These are phyloP conservation scores for Chorisops tibialis DNA, from an alignment of 2,888 invertebrate genomes.

Conservation along the genomic window DNA sequence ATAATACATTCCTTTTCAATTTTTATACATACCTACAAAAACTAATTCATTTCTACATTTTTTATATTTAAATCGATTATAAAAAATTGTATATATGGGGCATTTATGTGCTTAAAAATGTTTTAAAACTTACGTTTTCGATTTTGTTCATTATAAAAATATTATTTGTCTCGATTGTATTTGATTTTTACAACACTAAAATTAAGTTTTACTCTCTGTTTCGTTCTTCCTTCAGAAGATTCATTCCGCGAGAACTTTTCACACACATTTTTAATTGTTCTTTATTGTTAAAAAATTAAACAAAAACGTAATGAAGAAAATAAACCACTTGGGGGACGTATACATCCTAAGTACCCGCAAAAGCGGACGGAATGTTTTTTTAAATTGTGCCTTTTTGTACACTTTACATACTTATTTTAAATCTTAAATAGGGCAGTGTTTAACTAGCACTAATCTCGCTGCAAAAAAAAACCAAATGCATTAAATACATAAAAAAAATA, in stretches of 20 bases:
- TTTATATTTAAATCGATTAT: neutral
- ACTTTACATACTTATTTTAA: neutral
- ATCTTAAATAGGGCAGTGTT: constrained; percentile 3
- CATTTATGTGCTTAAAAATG: no score
- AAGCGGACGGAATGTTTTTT: constrained; percentile 19
- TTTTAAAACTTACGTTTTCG: neutral
- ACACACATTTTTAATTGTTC: neutral
- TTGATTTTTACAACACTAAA: neutral
- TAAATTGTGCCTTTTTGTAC: neutral
- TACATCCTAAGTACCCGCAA: constrained; percentile 17
- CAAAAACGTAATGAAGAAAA: no score
- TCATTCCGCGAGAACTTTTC: constrained; percentile 1
- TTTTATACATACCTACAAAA: no score
- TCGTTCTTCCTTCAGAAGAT: constrained; percentile 11
- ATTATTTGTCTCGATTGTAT: constrained; percentile 23
- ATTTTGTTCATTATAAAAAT: constrained; percentile 17
- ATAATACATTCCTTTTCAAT: no score
- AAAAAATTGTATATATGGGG: constrained; percentile 1
- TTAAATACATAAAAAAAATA: neutral
- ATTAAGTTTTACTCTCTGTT: neutral
- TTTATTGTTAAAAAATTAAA: no score
- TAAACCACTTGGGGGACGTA: neutral
- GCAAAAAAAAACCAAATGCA: neutral
- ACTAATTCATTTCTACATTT: neutral
- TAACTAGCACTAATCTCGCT: neutral